These are phyloP conservation scores for Podarcis raffonei DNA, from an alignment of 2,113 vertebrate genomes.

Conservation along the genomic window DNA sequence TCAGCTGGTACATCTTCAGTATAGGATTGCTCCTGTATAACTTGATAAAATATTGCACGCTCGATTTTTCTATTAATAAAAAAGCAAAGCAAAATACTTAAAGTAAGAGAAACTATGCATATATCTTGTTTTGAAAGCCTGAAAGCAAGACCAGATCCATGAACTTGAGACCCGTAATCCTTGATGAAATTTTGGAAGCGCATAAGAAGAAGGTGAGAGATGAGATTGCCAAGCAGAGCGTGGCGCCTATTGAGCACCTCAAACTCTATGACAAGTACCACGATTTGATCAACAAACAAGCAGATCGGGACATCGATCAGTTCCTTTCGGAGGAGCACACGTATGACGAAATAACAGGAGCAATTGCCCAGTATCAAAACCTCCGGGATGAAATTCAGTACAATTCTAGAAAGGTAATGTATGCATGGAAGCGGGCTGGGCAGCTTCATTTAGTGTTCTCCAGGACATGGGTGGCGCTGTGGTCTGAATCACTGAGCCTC, in stretches of 20 bases:
- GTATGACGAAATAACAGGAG: conserved; percentile 81
- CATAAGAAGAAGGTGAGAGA: conserved; percentile 76
- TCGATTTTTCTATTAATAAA: too few relatives aligned
- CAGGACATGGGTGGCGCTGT: not conserved
- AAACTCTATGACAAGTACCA: conserved; percentile 83
- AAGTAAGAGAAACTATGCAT: not conserved
- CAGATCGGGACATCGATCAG: conserved; percentile 77
- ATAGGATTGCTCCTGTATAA: too few relatives aligned
- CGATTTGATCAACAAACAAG: conserved; percentile 79
- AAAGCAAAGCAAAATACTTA: too few relatives aligned
- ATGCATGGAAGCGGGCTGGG: not conserved
- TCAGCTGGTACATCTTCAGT: too few relatives aligned
- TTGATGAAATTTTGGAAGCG: conserved; percentile 78
- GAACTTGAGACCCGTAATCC: conserved; percentile 80
- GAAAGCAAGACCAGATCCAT: conserved; percentile 58
- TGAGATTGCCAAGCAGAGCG: conserved; percentile 76
- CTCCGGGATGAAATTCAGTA: conserved; percentile 84
- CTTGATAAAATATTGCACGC: too few relatives aligned
- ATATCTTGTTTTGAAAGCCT: conserved; percentile 59
- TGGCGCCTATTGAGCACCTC: conserved; percentile 76
- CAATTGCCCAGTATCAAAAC: conserved; percentile 81
- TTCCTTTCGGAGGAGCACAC: conserved; percentile 80
- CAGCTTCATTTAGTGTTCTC: not conserved
- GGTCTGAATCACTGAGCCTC: too few relatives aligned
- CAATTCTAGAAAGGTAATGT: conserved; percentile 78